Evolutionary conservation across 2,113 vertebrate genomes (phyloP), one percentile per base, ranked within the genome.

Genomic region (Zeus faber): DNA sequence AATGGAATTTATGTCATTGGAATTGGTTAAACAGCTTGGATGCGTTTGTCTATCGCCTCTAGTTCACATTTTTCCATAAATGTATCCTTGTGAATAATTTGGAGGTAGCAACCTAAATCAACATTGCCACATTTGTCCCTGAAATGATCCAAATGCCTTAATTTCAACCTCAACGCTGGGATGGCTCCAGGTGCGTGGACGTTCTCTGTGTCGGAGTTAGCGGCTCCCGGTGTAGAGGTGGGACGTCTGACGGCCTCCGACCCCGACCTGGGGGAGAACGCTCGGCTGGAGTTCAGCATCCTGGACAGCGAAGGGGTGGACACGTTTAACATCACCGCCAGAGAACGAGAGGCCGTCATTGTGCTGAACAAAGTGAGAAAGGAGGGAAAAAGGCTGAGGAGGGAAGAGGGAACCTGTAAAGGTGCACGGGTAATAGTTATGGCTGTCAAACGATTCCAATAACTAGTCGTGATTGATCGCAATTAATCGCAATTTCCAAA

Each of bases 161-260:
- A n/a, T n/a, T n/a, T n/a, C n/a, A n/a, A n/a, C 11, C 11, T n/a
- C n/a, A 11, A 11, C 14, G 13, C 22, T 47, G 22, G 14, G 10
- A 5, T 21, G 25, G 11, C 22, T 23, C 55, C 70, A 86, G 84
- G 76, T 64, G 78, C 80, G 1, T 86, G 82, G 82, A 91, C 92
- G 1, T 94, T 95, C 79, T 93, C 92, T 0, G 89, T 95, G 45
- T 89, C 92, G 10, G 94, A 96, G 81, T 83, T 93, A 0, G 91
- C 90, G 0, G 83, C 87, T 1, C 92, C 91, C 0, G 93, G 93
- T 21, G 91, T 91, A 33, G 85, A 92, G 33, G 91, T 96, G 72
- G 94, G 94, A 31, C 90, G 91, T 2, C 74, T 96, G 43, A 86
- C 88, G 0, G 93, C 94, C 23, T 81, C 89, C 4, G 93, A 95